These are phyloP conservation scores for Nebria ingens DNA, from an alignment of 1,140 invertebrate species.

Conservation along the genomic window DNA sequence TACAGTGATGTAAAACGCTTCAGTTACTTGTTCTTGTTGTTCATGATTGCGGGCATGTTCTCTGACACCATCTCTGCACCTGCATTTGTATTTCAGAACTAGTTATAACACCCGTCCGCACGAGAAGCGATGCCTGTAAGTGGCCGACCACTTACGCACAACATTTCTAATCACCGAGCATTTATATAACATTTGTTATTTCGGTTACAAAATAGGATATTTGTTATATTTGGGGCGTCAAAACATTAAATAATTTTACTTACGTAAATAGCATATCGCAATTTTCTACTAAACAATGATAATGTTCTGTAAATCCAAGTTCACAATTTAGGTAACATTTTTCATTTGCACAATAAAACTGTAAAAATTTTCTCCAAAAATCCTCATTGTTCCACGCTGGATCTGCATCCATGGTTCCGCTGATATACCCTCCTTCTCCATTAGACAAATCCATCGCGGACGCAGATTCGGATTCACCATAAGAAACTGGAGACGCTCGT, in stretches of 20 bases:
- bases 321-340: slow-evolving; percentile 52
- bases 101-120: too few species aligned
- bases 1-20: slow-evolving; percentile 60
- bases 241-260: too few species aligned
- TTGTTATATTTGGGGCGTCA: too few species aligned
- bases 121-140: not conserved
- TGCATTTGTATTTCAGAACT: slow-evolving; percentile 41
- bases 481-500: slow-evolving; percentile 30
- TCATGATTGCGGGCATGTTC: slow-evolving; percentile 81
- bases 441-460: slow-evolving; percentile 33
- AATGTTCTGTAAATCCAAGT: slow-evolving; percentile 62
- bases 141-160: not conserved
- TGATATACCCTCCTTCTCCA: slow-evolving; percentile 18
- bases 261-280: slow-evolving; percentile 59
- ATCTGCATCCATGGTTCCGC: slow-evolving; percentile 17
- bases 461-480: slow-evolving; percentile 27
- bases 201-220: too few species aligned
- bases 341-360: slow-evolving; percentile 42
- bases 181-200: too few species aligned
- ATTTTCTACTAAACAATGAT: slow-evolving; percentile 60
- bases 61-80: slow-evolving; percentile 64
- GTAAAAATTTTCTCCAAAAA: slow-evolving; percentile 50
- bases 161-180: too few species aligned
- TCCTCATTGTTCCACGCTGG: slow-evolving; percentile 35
- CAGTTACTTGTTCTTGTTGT: slow-evolving; percentile 73